Percentiles rank a stretch among this genome's conserved stretches.
phyloP scores from a whole-genome alignment of 2,113 vertebrate genomes.

The Vicugna pacos region DNA sequence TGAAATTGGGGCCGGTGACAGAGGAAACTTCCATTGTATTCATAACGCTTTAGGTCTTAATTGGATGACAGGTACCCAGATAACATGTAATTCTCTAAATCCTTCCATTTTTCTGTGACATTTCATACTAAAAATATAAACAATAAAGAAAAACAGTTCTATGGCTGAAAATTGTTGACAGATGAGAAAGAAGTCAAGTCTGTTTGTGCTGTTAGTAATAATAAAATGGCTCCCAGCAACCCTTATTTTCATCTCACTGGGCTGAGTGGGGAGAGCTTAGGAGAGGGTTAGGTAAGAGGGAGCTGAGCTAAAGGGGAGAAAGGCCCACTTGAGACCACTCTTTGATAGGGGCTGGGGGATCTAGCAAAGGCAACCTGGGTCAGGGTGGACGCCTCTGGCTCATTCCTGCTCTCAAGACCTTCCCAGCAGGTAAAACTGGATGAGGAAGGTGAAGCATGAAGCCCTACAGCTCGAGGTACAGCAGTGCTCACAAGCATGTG shows the following conservation, averaged over 20 bases:
- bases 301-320: not conserved
- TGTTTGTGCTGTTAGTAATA: not conserved
- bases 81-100: not conserved
- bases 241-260: not conserved
- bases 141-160: not conserved
- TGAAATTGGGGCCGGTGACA: not conserved
- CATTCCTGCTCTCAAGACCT: not conserved
- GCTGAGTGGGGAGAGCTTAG: not conserved
- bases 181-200: not conserved
- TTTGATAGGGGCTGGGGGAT: not conserved
- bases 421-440: not conserved
- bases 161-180: not conserved
- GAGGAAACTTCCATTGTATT: not conserved
- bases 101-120: not conserved
- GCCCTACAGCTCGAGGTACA: not conserved
- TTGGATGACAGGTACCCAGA: not conserved
- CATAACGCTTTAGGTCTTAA: not conserved
- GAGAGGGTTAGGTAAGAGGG: not conserved
- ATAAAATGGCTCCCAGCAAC: not conserved
- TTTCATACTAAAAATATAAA: not conserved
- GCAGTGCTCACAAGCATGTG: not conserved
- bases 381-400: not conserved
- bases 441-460: not conserved
- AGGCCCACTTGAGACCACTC: not conserved
- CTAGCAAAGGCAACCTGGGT: not conserved